Conservation (phyloP, 2,888 invertebrate genomes). For the Athalia cordata region DNA sequence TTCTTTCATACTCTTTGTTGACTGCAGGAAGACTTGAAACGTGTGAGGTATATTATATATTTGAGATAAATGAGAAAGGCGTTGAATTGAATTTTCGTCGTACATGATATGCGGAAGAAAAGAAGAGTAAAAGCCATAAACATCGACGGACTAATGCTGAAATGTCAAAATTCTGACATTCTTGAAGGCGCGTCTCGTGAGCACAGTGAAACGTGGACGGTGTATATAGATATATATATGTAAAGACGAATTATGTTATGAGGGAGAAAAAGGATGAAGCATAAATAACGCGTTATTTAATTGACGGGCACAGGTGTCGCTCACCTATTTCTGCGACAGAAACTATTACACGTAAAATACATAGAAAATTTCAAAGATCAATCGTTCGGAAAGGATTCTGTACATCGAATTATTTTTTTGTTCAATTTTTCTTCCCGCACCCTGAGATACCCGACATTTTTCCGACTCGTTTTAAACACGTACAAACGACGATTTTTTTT, state of each 20-base stretch:
- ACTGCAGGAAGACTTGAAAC: background rate
- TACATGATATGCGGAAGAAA: background rate
- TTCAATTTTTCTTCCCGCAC: background rate
- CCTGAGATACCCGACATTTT: background rate
- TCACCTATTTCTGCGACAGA: slow-evolving; percentile 47
- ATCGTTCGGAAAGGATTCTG: background rate
- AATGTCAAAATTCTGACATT: slow-evolving; percentile 38
- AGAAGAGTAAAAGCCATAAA: slow-evolving; percentile 18
- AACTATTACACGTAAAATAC: slow-evolving; percentile 12
- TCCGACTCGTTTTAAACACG: background rate
- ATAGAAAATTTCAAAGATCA: background rate
- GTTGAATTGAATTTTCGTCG: slow-evolving; percentile 27
- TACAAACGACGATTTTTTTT: background rate
- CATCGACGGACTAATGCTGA: slow-evolving; percentile 39
- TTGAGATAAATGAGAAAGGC: slow-evolving; percentile 34
- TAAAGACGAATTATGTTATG: too few species aligned
- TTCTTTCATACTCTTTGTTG: background rate
- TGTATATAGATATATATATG: slow-evolving; percentile 15
- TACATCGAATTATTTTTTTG: background rate
- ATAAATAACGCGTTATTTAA: slow-evolving; percentile 63
- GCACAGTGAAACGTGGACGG: slow-evolving; percentile 31
- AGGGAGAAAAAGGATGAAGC: slow-evolving; percentile 3
- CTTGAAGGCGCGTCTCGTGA: background rate
- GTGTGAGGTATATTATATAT: background rate
- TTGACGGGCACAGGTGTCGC: slow-evolving; percentile 67